These are phyloP conservation scores for Meandrusa payeni DNA, from an alignment of 2,888 invertebrate genomes.

Conservation along the genomic window DNA sequence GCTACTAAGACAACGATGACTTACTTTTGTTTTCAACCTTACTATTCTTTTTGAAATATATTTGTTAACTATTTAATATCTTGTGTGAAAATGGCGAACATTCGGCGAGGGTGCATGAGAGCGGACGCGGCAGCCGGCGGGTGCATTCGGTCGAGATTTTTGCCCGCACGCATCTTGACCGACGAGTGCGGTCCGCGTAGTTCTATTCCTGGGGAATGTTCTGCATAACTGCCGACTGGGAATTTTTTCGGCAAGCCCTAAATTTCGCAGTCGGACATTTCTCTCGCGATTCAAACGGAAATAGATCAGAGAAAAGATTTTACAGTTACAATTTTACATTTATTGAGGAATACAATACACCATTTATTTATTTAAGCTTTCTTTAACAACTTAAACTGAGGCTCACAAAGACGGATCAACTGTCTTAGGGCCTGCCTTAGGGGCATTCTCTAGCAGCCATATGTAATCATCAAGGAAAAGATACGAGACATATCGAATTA, in stretches of 20 bases:
- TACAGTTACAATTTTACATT: too few relatives aligned
- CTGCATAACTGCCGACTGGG: constrained; percentile 18
- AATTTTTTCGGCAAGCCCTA: constrained; percentile 8
- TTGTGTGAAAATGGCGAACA: constrained; percentile 16
- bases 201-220: constrained; percentile 30
- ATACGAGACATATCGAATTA: too few relatives aligned
- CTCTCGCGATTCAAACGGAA: background rate
- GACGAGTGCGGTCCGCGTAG: constrained; percentile 13
- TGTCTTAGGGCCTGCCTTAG: too few relatives aligned
- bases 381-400: too few relatives aligned
- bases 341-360: too few relatives aligned
- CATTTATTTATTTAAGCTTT: too few relatives aligned
- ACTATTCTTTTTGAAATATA: too few relatives aligned
- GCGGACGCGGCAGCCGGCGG: constrained; percentile 16
- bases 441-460: too few relatives aligned
- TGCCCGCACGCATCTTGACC: constrained; percentile 31
- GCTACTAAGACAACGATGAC: too few relatives aligned
- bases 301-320: background rate
- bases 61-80: constrained; percentile 8
- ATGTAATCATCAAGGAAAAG: too few relatives aligned
- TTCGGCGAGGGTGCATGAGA: constrained; percentile 12
- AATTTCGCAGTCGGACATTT: background rate
- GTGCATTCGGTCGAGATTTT: constrained; percentile 30
- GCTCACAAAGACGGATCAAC: too few relatives aligned
- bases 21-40: too few relatives aligned